A percentile compares a stretch with the other conserved stretches of the same genome.
These are phyloP conservation scores for Neoarius graeffei DNA, from an alignment of 2,113 vertebrate species.

Conservation along the genomic window DNA sequence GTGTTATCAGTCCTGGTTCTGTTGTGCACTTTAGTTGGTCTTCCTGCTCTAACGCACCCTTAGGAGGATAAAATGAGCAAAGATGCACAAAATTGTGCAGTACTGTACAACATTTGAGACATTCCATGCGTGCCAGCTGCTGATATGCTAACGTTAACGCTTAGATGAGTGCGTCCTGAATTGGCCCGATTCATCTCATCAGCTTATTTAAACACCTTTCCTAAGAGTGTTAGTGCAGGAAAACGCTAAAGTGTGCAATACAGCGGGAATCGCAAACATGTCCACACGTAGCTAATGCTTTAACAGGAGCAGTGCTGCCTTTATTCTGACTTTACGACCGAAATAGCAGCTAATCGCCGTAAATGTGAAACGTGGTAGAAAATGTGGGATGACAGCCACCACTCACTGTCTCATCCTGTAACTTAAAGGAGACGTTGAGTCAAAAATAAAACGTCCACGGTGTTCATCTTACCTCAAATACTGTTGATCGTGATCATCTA, in stretches of 20 bases:
- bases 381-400: not conserved
- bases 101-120: not conserved
- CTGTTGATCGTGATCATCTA: not conserved
- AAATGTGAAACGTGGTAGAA: not conserved
- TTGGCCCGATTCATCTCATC: not conserved
- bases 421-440: not conserved
- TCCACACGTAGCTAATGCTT: not conserved
- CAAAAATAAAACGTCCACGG: not conserved
- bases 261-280: too few species aligned
- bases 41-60: not conserved
- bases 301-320: not conserved
- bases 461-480: not conserved
- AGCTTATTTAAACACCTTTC: not conserved
- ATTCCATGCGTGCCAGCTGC: not conserved
- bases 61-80: not conserved
- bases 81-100: not conserved
- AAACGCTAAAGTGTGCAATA: not conserved
- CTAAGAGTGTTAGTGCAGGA: not conserved
- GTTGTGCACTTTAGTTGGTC: too few species aligned
- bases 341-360: constrained; percentile 23
- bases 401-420: not conserved
- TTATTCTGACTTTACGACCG: not conserved
- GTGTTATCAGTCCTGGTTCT: not conserved
- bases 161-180: not conserved
- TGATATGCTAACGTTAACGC: not conserved